phyloP scores from a whole-genome alignment of 2,797 vertebrate genomes.

The Megaceryle alcyon region DNA sequence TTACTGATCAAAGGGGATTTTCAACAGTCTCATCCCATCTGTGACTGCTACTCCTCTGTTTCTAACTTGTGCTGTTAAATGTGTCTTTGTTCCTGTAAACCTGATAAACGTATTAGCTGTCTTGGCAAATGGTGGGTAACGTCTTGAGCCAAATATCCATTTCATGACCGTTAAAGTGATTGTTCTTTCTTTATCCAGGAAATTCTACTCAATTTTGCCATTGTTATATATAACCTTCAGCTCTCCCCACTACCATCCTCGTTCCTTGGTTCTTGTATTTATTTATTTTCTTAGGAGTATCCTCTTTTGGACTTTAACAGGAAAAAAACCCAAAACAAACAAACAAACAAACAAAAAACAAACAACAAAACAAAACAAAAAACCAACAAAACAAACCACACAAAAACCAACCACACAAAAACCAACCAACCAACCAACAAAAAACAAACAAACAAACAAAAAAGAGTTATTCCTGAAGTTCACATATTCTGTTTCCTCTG shows the following conservation, averaged over 20 bases:
- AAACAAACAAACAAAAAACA: no score
- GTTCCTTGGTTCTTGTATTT: neutral
- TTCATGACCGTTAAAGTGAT: slow-evolving; percentile 13
- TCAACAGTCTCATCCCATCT: neutral
- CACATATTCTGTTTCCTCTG: neutral
- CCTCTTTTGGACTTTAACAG: neutral
- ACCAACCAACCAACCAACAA: no score
- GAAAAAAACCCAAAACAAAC: no score
- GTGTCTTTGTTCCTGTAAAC: slow-evolving; percentile 34
- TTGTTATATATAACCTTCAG: slow-evolving; percentile 36
- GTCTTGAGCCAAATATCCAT: neutral
- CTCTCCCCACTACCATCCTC: neutral
- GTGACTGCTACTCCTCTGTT: neutral
- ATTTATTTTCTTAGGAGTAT: neutral
- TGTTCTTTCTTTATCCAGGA: slow-evolving; percentile 3
- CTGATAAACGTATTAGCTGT: neutral
- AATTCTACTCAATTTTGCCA: slow-evolving; percentile 17
- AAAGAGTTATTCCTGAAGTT: neutral
- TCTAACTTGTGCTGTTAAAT: slow-evolving; percentile 25
- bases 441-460: no score
- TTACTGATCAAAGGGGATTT: slow-evolving; percentile 49
- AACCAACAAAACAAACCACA: no score
- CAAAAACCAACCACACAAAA: no score
- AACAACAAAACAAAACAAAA: no score
- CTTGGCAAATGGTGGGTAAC: neutral